These are phyloP conservation scores for Clitarchus hookeri DNA, from an alignment of 2,888 invertebrate species.

Conservation along the genomic window DNA sequence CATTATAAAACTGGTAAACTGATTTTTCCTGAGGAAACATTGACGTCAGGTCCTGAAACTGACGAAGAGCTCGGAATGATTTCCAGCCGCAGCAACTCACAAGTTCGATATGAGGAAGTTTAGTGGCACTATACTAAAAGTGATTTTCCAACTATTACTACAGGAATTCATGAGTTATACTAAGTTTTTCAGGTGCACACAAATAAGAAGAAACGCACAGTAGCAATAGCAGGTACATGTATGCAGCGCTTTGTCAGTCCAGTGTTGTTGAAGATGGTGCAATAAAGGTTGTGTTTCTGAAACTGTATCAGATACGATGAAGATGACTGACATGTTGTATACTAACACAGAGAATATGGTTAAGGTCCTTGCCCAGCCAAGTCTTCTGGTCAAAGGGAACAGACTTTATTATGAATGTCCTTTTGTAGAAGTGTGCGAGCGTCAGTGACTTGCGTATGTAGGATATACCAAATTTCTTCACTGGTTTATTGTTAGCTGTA, in stretches of 20 bases:
- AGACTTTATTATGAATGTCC: no score
- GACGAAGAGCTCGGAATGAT: background rate
- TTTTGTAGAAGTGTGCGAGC: no score
- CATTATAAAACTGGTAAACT: background rate
- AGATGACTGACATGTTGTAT: no score
- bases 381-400: no score
- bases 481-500: background rate
- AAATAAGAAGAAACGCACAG: background rate
- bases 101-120: slow-evolving; percentile 5
- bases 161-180: background rate
- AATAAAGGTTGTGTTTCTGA: slow-evolving; percentile 20
- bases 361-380: no score
- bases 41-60: background rate
- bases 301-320: slow-evolving; percentile 15
- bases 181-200: background rate
- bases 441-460: no score
- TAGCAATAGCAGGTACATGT: background rate
- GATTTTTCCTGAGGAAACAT: no score
- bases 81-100: background rate
- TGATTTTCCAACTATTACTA: slow-evolving; percentile 6
- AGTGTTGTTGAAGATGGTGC: slow-evolving; percentile 4
- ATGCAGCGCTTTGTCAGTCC: slow-evolving; percentile 17
- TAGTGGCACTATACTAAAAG: background rate
- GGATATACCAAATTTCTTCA: background rate
- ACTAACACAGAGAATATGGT: no score